Evolutionary conservation across 2,888 invertebrate species (phyloP), one percentile per base, ranked within the genome.

Genomic region (Horisme vitalbata): DNA sequence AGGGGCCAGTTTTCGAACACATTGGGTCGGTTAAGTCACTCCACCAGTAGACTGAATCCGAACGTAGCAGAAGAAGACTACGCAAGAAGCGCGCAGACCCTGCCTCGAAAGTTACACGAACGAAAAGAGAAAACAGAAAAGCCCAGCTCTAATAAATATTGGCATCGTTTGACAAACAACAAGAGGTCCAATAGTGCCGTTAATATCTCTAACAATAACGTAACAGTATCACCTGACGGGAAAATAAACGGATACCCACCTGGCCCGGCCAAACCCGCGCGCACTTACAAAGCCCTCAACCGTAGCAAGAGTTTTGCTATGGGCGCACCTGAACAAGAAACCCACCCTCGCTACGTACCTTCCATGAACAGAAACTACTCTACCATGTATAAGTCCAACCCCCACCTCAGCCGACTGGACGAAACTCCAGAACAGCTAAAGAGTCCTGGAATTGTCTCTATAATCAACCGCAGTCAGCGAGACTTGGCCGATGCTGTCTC

Each of bases 241-340:
- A 80, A 90, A 68, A 66, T 83, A 48, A 87, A 86, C 80, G 84
- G 86, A 11, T 83, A 84, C 52, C 85, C 88, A 31, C 82, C 92
- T 20, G 94, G 93, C 4, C 95, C 95, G 0, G 93, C 93, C 0
- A 96, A 96, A 72, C 96, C 96, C 5, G 95, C 95, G 20, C 90
- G 95, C 61, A 93, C 95, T 27, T 95, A 95, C 81, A 94, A 94
- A 71, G 93, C 94, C 12, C 84, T 96, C 27, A 93, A 94, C 50
- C 91, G 96, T 48, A 96, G 96, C 81, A 95, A 96, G 82, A 96
- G 96, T 77, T 95, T 96, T 86, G 96, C 95, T 90, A 94, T 95
- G 61, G 94, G 95, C 65, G 94, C 93, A 55, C 88, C 91, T 49
- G 90, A 90, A 79, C 80, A 75, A 56, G 85, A 88, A 27, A 84